These are phyloP conservation scores for Acrobasis repandana DNA, from an alignment of 2,888 invertebrate genomes.

Conservation along the genomic window DNA sequence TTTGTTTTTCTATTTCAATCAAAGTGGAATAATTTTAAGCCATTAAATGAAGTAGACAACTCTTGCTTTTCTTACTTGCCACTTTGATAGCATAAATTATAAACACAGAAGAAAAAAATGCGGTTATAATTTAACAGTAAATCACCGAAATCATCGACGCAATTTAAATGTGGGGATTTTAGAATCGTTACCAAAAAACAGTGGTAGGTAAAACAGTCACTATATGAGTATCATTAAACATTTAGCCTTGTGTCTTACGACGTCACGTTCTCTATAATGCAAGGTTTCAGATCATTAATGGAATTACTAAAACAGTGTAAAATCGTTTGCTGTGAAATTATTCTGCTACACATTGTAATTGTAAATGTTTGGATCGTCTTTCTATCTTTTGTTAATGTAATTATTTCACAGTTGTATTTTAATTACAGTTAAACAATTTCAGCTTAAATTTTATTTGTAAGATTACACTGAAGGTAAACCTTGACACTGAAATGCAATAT, in stretches of 20 bases:
- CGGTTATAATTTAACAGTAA: background rate
- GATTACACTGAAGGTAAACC: too few species aligned
- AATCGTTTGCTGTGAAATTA: background rate
- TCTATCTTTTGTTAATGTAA: background rate
- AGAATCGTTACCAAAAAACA: background rate
- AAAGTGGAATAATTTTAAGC: too few species aligned
- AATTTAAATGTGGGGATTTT: background rate
- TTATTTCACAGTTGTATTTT: too few species aligned
- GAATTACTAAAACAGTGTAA: slow-evolving; percentile 3
- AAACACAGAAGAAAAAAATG: too few species aligned
- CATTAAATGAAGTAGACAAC: background rate
- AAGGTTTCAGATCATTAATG: slow-evolving; percentile 9
- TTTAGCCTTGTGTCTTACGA: slow-evolving; percentile 3
- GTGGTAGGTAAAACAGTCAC: background rate
- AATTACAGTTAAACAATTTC: too few species aligned
- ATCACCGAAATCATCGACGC: background rate
- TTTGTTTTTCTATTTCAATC: background rate
- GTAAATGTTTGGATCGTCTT: background rate
- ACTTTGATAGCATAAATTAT: too few species aligned
- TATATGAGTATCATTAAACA: slow-evolving; percentile 1
- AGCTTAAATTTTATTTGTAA: too few species aligned
- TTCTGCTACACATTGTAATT: background rate
- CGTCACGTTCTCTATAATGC: slow-evolving; percentile 13
- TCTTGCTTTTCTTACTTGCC: background rate
- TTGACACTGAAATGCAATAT: too few species aligned